Percentiles rank a stretch among this genome's conserved stretches.
Conservation (phyloP, 2,113 vertebrate genomes). For the Colius striatus region DNA sequence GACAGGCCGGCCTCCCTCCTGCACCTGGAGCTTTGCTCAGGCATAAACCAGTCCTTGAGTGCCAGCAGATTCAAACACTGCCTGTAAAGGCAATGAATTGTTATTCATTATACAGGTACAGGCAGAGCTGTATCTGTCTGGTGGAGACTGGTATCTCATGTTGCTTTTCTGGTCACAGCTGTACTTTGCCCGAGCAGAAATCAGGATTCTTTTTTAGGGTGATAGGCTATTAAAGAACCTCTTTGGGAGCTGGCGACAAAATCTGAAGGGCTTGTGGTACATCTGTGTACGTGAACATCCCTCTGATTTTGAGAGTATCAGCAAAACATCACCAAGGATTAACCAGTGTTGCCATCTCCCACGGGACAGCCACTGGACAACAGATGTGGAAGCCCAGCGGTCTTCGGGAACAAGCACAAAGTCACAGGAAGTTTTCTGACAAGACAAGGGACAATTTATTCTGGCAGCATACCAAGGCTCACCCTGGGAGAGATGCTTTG, state of each 20-base stretch:
- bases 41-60: neutral
- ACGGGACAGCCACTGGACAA: neutral
- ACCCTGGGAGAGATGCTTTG: neutral
- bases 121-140: neutral
- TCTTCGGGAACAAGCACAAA: neutral
- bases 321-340: neutral
- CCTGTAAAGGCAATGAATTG: neutral
- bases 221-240: neutral
- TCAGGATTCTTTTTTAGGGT: neutral
- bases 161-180: neutral
- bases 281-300: neutral
- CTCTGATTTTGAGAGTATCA: neutral
- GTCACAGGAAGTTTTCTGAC: neutral
- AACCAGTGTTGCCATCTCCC: neutral
- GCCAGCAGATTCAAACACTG: neutral
- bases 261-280: neutral
- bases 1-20: neutral
- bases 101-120: fast-evolving
- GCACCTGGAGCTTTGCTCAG: neutral
- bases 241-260: neutral
- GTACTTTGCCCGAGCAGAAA: neutral
- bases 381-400: fast-evolving
- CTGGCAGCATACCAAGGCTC: neutral
- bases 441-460: neutral
- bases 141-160: neutral